A percentile compares a stretch with the other conserved stretches of the same genome.
phyloP scores from a whole-genome alignment of 2,113 vertebrate species.

The Psittacus erithacus region DNA sequence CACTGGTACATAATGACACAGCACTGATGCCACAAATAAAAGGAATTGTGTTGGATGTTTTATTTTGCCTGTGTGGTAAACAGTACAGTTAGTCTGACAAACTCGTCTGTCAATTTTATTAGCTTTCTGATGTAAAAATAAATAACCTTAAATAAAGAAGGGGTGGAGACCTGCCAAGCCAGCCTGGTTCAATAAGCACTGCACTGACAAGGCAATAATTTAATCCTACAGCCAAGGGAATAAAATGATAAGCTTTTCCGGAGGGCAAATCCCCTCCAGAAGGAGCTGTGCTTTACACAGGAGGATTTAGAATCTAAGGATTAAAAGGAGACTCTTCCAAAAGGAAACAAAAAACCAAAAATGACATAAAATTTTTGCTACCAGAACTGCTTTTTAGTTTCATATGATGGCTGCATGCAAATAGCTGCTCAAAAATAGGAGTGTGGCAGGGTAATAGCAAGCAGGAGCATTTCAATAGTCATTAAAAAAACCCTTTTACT shows the following conservation, averaged over 20 bases:
- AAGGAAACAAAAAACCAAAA: not conserved
- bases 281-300: not conserved
- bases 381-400: not conserved
- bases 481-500: not conserved
- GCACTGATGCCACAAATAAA: not conserved
- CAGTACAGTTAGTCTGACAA: not conserved
- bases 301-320: not conserved
- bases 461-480: not conserved
- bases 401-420: not conserved
- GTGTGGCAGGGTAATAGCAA: not conserved
- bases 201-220: slow-evolving; percentile 31
- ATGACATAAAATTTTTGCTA: not conserved
- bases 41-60: not conserved
- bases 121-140: not conserved
- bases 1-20: not conserved
- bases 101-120: not conserved
- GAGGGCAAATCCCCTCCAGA: not conserved
- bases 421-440: not conserved
- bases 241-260: not conserved
- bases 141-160: slow-evolving; percentile 53
- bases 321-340: not conserved
- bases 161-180: slow-evolving; percentile 13
- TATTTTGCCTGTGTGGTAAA: not conserved
- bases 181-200: slow-evolving; percentile 55
- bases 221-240: slow-evolving; percentile 4